Evolutionary conservation across 2,888 invertebrate genomes (phyloP), one percentile per base, ranked within the genome.

Genomic region (Acholoe squamosa): DNA sequence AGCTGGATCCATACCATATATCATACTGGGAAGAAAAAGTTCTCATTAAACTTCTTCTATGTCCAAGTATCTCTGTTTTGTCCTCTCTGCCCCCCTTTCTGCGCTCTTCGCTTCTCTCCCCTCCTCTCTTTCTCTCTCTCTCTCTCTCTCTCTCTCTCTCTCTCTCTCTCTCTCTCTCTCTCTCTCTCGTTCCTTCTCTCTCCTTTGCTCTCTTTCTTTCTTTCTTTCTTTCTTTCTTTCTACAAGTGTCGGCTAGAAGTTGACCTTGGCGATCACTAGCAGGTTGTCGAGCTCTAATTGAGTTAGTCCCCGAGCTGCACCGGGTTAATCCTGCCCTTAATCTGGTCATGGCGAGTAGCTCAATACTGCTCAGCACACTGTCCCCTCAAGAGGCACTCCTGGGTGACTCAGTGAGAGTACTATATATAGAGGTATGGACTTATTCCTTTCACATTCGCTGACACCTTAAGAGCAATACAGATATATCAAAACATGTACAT

Each of bases 241-340:
- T n/a, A n/a, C n/a, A n/a, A n/a, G n/a, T n/a, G n/a, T n/a, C n/a
- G n/a, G n/a, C n/a, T n/a, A n/a, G n/a, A n/a, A n/a, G n/a, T n/a
- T 76, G 31, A 76, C 76, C 76, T 25, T 5, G 76, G 1, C 76
- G 76, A 31, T 28, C 76, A 28, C 28, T 28, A 31, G 28, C 76
- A 31, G 76, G 31, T 28, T 25, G 76, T 25, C 16, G n/a, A 31
- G 76, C 31, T 19, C 25, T 76, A 76, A 76, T 76, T 76, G 76
- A 76, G 76, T 76, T 76, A 28, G 28, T 28, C 76, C 76, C n/a
- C 61, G 61, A 61, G 61, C 61, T n/a, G 61, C 61, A 3, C n/a
- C 25, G 31, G 25, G 76, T 76, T 76, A 76, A 76, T 76, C 76
- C 61, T 25, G 61, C 25, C 61, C 25, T 5, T 25, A 61, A 61